Base-by-base conservation (phyloP, 2,797 vertebrate species). In the Mallotus villosus region DNA sequence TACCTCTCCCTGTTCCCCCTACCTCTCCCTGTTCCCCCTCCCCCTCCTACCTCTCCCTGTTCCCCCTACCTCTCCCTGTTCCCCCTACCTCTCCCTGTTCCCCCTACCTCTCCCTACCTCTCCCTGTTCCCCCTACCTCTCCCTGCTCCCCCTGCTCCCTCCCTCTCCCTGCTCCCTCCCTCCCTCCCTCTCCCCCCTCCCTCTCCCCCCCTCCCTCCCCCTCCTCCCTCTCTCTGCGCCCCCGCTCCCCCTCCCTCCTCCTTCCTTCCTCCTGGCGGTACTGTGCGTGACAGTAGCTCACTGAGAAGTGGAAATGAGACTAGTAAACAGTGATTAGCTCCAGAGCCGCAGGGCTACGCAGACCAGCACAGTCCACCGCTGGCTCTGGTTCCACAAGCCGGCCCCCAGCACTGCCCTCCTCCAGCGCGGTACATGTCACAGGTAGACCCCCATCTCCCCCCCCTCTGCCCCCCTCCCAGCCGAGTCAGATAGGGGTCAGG, bases 311-410 rank as follows among this genome's bases (percentile, higher is more conserved):
- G 93, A 94, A 94, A 93, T 92, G 91, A 93, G 90, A 91, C 89
- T 92, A 93, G 93, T 94, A 94, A 95, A 94, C 89, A 93, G 89
- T 92, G 93, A 94, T 94, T 93, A 93, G 89, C 92, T 95, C 93
- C 93, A 94, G 91, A 93, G 89, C 87, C 72, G 37, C 9, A 51
- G 81, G 82, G 80, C 81, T 72, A 87, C 78, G 85, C 65, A 71
- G 84, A 89, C 87, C 81, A 73, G 88, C 78, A 85, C 64, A 71
- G 84, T 90, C 88, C 90, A 84, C 90, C 85, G 85, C 87, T 89
- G 86, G 90, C 85, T 84, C 85, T 70, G 85, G 86, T 86, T 90
- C 85, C 82, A 76, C 66, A 37, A 71, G 58, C 72, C 84, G 75
- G 82, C 53, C 25, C 24, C 51, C 79, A 77, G 70, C 72, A 22